Conservation (phyloP, 35 echinoderm and acorn worm species). For the Heliocidaris tuberculata region DNA sequence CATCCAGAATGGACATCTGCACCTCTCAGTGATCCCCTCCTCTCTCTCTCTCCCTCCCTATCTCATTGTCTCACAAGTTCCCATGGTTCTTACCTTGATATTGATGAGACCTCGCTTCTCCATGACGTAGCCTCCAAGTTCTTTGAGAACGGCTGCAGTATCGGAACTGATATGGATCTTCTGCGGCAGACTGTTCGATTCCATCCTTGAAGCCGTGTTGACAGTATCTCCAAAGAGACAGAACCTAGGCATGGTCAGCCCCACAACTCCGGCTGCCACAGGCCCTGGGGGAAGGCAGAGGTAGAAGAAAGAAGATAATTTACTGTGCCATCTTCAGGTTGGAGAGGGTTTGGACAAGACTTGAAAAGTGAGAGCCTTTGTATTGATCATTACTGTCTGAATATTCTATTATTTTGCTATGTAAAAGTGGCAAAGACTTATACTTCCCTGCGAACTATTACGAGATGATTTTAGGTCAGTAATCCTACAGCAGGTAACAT, state of each 20-base stretch:
- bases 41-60: not conserved
- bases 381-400: too few species aligned
- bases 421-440: too few species aligned
- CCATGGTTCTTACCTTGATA: slow-evolving; percentile 68
- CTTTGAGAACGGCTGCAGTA: slow-evolving; percentile 52
- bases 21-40: not conserved
- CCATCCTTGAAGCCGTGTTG: slow-evolving; percentile 95
- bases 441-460: too few species aligned
- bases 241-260: slow-evolving; percentile 92
- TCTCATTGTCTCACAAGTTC: not conserved
- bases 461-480: too few species aligned
- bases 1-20: too few species aligned
- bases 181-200: slow-evolving; percentile 82
- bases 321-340: too few species aligned
- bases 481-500: too few species aligned
- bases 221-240: slow-evolving; percentile 98
- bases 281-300: slow-evolving; percentile 51
- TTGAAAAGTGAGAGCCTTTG: too few species aligned
- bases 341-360: too few species aligned
- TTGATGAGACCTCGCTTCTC: slow-evolving; percentile 72
- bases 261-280: slow-evolving; percentile 89
- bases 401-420: too few species aligned
- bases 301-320: not conserved
- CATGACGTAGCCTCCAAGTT: slow-evolving; percentile 75
- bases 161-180: slow-evolving; percentile 75